A percentile compares a stretch with the other conserved stretches of the same genome.
Conservation (phyloP, 2,888 invertebrate species). For the Stenoptilia bipunctidactyla region DNA sequence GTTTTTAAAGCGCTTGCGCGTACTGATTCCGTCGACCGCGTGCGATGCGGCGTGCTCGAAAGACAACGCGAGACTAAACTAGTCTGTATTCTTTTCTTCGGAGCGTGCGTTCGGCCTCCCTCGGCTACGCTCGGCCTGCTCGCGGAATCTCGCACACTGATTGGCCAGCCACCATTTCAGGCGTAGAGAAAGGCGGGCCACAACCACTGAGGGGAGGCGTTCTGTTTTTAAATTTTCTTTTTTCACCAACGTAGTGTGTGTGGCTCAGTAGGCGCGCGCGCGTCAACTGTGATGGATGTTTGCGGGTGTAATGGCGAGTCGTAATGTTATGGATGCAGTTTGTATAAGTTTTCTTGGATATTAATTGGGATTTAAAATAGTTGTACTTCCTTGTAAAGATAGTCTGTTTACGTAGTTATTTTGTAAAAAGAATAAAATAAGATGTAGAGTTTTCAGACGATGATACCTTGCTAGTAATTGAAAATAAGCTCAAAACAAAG, state of each 20-base stretch:
- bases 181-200: slow-evolving; percentile 44
- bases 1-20: background rate
- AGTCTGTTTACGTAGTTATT: too few species aligned
- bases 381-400: too few species aligned
- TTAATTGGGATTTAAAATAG: too few species aligned
- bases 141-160: slow-evolving; percentile 23
- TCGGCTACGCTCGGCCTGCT: slow-evolving; percentile 32
- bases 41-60: slow-evolving; percentile 67
- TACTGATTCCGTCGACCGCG: slow-evolving; percentile 26
- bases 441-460: too few species aligned
- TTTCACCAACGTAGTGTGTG: slow-evolving; percentile 63
- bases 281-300: slow-evolving; percentile 57
- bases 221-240: slow-evolving; percentile 66
- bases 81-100: slow-evolving; percentile 67
- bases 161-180: slow-evolving; percentile 28
- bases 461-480: too few species aligned
- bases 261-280: slow-evolving; percentile 55
- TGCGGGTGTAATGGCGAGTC: slow-evolving; percentile 12
- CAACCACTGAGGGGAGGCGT: slow-evolving; percentile 50
- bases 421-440: too few species aligned
- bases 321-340: slow-evolving; percentile 32
- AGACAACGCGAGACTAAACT: slow-evolving; percentile 71
- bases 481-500: too few species aligned
- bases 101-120: slow-evolving; percentile 47
- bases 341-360: slow-evolving; percentile 23